phyloP scores from a whole-genome alignment of 2,113 vertebrate genomes.

The Anguilla rostrata region DNA sequence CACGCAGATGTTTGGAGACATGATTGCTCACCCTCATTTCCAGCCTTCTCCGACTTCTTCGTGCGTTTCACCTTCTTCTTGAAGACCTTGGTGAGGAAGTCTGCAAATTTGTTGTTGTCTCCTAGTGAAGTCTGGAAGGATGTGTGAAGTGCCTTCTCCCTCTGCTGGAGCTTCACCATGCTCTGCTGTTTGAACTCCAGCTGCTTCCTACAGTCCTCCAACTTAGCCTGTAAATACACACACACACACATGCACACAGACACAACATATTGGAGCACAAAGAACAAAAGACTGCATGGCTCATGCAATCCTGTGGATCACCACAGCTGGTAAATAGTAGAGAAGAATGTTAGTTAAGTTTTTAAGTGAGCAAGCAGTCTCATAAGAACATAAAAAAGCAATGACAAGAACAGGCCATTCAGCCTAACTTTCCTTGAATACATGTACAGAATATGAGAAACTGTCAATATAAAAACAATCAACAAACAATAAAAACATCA shows the following conservation, averaged over 20 bases:
- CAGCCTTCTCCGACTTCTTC: conserved; percentile 66
- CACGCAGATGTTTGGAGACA: not conserved
- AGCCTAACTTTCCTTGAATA: no score
- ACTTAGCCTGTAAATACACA: conserved; percentile 62
- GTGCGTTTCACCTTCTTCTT: conserved; percentile 76
- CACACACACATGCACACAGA: conserved; percentile 19
- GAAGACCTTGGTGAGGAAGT: conserved; percentile 81
- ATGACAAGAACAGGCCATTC: no score
- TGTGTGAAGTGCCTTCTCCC: conserved; percentile 68
- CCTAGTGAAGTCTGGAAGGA: conserved; percentile 79
- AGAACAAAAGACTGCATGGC: no score
- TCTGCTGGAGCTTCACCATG: conserved; percentile 74
- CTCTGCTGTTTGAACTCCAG: conserved; percentile 76
- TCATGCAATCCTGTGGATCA: no score
- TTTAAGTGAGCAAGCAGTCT: no score
- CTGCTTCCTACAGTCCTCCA: conserved; percentile 70
- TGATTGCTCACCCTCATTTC: conserved; percentile 59
- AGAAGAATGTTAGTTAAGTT: no score
- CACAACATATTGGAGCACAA: not conserved
- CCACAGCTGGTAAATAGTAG: no score
- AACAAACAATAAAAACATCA: no score
- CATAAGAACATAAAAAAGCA: no score
- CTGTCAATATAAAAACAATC: no score
- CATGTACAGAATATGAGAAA: no score
- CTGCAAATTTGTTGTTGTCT: conserved; percentile 78